Conservation (phyloP, 2,113 vertebrate species). For the Pelobates fuscus region DNA sequence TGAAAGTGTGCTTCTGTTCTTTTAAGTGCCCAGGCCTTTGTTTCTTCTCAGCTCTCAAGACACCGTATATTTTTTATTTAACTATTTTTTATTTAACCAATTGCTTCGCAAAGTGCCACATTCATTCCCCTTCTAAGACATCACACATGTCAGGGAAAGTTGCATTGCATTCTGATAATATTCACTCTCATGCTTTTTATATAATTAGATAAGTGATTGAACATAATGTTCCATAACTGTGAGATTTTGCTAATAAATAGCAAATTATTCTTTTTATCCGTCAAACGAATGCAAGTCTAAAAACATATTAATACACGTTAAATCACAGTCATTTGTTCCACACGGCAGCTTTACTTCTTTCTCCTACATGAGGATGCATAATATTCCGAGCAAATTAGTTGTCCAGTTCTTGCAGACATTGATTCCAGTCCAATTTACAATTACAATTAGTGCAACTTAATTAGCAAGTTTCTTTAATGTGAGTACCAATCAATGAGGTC, state of each 20-base stretch:
- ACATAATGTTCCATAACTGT: background rate
- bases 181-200: background rate
- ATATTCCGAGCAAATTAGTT: constrained; percentile 38
- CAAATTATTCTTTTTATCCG: background rate
- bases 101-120: too few relatives aligned
- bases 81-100: too few relatives aligned
- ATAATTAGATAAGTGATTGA: background rate
- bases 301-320: constrained; percentile 4
- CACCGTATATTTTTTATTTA: too few relatives aligned
- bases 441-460: constrained; percentile 46
- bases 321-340: background rate
- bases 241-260: background rate
- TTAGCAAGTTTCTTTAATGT: constrained; percentile 45
- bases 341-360: background rate
- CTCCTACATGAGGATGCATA: constrained; percentile 21
- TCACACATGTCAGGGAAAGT: too few relatives aligned
- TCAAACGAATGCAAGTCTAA: background rate
- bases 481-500: constrained; percentile 41
- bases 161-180: too few relatives aligned
- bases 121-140: too few relatives aligned
- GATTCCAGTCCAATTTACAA: constrained; percentile 43
- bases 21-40: too few relatives aligned
- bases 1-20: too few relatives aligned
- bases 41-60: too few relatives aligned
- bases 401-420: constrained; percentile 35